Evolutionary conservation across 2,888 invertebrate species (phyloP), one percentile per base, ranked within the genome.

Genomic region (Drosophila limbata): DNA sequence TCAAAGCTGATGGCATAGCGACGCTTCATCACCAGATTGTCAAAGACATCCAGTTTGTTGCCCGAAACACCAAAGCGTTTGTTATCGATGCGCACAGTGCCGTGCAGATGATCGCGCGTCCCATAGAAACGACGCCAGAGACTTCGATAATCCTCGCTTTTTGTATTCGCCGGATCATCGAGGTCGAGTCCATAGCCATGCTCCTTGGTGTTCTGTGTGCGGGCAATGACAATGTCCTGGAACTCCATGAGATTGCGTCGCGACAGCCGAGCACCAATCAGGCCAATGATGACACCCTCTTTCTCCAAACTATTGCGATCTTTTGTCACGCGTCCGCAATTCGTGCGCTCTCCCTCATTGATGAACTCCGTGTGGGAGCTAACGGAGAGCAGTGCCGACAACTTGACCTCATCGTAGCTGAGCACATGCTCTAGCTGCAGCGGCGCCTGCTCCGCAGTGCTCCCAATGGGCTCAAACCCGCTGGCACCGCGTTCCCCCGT

Each of bases 361-460:
- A 94, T 92, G 78, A 94, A 94, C 82, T 94, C 93, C 3, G 94
- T 93, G 72, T 93, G 93, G 0, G 94, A 94, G 48, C 93, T 94
- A 45, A 94, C 92, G 4, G 94, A 93, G 52, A 95, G 90, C 70
- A 94, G 90, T 0, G 94, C 94, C 0, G 94, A 94, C 4, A 92
- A 83, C 88, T 94, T 94, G 1, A 95, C 92, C 88, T 94, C 95
- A 70, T 94, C 94, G 81, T 94, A 94, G 62, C 94, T 94, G 33
- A 95, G 90, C 65, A 94, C 94, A 62, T 94, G 90, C 25, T 92
- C 79, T 35, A 94, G 81, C 15, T 93, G 39, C 53, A 94, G 79
- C 0, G 94, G 94, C 2, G 92, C 87, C 65, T 91, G 90, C 79
- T 94, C 93, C 9, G 90, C 39, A 31, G 81, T 86, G 0, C 93